Evolutionary conservation across 1,140 invertebrate species (phyloP).

Genomic region (Anastatus disparis): DNA sequence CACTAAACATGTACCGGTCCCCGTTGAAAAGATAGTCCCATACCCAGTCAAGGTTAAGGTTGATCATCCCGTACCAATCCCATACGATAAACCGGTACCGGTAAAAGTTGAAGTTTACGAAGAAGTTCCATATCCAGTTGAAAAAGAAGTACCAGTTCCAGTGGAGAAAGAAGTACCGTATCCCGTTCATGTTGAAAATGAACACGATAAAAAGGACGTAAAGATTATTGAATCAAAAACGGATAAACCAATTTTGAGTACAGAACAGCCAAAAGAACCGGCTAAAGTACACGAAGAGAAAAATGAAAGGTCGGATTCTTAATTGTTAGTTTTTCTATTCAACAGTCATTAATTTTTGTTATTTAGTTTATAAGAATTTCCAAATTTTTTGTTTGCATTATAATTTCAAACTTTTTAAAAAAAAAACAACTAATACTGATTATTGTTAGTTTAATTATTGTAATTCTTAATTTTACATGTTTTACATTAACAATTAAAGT

Average conservation of each 20-base stretch:
- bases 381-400: too few species aligned
- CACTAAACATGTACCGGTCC: conserved; percentile 70
- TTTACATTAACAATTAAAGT: too few species aligned
- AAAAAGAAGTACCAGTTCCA: conserved; percentile 49
- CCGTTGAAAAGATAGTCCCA: conserved; percentile 70
- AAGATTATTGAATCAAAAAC: neutral
- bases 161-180: conserved; percentile 53
- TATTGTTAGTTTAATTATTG: too few species aligned
- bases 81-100: conserved; percentile 56
- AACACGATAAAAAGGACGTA: conserved; percentile 24
- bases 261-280: conserved; percentile 14
- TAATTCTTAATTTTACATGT: too few species aligned
- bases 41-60: conserved; percentile 72
- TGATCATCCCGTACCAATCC: conserved; percentile 57
- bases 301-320: neutral
- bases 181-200: conserved; percentile 48
- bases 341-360: too few species aligned
- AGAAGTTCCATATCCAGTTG: conserved; percentile 49
- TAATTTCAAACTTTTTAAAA: too few species aligned
- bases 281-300: conserved; percentile 28
- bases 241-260: neutral
- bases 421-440: too few species aligned
- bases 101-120: conserved; percentile 52
- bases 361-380: conserved; percentile 18
- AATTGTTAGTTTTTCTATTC: too few species aligned